phyloP scores from a whole-genome alignment of 2,797 vertebrate genomes.

The Halcyon badia region DNA sequence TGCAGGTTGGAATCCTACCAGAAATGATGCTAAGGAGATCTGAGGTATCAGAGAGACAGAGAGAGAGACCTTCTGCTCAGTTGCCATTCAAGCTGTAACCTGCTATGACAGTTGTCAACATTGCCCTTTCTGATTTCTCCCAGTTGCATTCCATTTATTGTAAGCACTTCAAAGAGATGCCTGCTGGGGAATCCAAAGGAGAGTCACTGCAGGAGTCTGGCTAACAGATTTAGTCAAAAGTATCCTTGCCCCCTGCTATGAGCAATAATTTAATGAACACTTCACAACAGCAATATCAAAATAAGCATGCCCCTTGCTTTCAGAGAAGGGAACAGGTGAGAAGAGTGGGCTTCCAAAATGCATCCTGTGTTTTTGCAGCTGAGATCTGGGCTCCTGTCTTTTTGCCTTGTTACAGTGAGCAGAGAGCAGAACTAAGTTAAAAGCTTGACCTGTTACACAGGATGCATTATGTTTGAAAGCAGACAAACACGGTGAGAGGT shows the following conservation, averaged over 20 bases:
- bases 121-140: slow-evolving; percentile 79
- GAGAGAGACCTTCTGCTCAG: slow-evolving; percentile 75
- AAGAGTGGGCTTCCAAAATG: slow-evolving; percentile 20
- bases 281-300: slow-evolving; percentile 71
- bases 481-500: background rate
- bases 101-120: slow-evolving; percentile 80
- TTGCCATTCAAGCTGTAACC: slow-evolving; percentile 72
- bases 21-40: slow-evolving; percentile 73
- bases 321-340: slow-evolving; percentile 20
- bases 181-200: slow-evolving; percentile 73
- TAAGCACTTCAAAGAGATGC: slow-evolving; percentile 76
- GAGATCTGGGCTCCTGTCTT: slow-evolving; percentile 13
- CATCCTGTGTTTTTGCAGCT: slow-evolving; percentile 27
- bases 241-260: slow-evolving; percentile 63
- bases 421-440: background rate
- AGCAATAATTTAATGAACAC: slow-evolving; percentile 76
- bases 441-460: background rate
- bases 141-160: slow-evolving; percentile 79
- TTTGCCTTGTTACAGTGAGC: background rate
- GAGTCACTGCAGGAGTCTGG: slow-evolving; percentile 68
- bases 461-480: slow-evolving; percentile 15
- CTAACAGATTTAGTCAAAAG: slow-evolving; percentile 78
- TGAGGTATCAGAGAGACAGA: slow-evolving; percentile 67
- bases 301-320: slow-evolving; percentile 53
- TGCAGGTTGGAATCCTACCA: slow-evolving; percentile 69